Conservation (phyloP, 2,888 invertebrate species). For the Hypselothyrea guttata region DNA sequence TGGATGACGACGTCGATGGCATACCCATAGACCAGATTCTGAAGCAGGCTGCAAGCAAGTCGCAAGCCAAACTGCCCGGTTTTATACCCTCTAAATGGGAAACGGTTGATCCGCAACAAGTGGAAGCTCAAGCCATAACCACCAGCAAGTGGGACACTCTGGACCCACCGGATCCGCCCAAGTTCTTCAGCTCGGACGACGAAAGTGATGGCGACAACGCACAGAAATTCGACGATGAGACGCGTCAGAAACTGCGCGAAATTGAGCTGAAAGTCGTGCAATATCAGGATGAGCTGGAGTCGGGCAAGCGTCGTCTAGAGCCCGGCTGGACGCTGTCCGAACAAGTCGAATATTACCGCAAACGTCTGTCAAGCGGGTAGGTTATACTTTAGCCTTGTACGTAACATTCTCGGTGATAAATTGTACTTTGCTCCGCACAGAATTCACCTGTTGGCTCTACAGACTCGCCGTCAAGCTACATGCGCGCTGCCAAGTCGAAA, state of each 20-base stretch:
- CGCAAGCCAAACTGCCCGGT: slow-evolving; percentile 83
- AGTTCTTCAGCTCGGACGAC: slow-evolving; percentile 79
- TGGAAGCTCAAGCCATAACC: slow-evolving; percentile 91
- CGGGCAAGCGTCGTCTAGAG: slow-evolving; percentile 89
- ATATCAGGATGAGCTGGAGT: slow-evolving; percentile 97
- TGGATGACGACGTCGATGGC: slow-evolving; percentile 90
- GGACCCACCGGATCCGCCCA: slow-evolving; percentile 83
- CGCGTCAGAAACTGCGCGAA: slow-evolving; percentile 90
- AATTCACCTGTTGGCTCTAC: slow-evolving; percentile 49
- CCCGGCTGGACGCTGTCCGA: slow-evolving; percentile 89
- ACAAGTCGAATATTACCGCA: slow-evolving; percentile 94
- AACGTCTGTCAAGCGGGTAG: slow-evolving; percentile 93
- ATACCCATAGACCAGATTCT: slow-evolving; percentile 85
- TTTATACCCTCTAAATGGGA: slow-evolving; percentile 98
- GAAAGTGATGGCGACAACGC: slow-evolving; percentile 79
- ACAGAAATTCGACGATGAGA: slow-evolving; percentile 86
- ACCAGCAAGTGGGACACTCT: slow-evolving; percentile 94
- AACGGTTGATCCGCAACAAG: slow-evolving; percentile 93
- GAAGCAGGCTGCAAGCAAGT: slow-evolving; percentile 47
- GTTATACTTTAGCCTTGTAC: background rate
- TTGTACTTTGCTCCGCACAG: slow-evolving; percentile 30
- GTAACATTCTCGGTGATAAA: background rate
- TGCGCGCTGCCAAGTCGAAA: slow-evolving; percentile 51
- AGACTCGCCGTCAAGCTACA: slow-evolving; percentile 74
- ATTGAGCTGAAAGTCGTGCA: slow-evolving; percentile 97